Evolutionary conservation across 53 echinoderm and acorn worm species (phyloP).

Genomic region (Mesocentrotus franciscanus): DNA sequence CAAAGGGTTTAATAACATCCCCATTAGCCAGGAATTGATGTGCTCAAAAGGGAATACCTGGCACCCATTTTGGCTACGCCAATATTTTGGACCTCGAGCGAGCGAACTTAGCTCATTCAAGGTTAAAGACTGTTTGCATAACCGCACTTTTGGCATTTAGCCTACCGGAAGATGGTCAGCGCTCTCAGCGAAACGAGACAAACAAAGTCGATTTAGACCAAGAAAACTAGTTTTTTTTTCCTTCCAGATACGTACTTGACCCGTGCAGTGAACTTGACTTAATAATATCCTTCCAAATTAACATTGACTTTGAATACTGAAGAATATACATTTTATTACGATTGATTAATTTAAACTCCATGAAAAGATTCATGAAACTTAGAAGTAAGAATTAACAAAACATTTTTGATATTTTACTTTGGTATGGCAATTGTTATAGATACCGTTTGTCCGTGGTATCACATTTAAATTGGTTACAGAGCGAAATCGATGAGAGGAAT

Average conservation of each 20-base stretch:
- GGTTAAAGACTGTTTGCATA: constrained; percentile 14
- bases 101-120: neutral
- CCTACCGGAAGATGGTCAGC: neutral
- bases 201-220: neutral
- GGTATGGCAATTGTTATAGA: no score
- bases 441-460: no score
- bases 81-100: constrained; percentile 27
- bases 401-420: no score
- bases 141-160: neutral
- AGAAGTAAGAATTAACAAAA: neutral
- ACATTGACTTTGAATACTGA: neutral
- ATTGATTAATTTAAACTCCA: neutral
- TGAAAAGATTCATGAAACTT: neutral
- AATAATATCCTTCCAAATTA: neutral
- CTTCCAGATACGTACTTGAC: neutral
- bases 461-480: no score
- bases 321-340: neutral
- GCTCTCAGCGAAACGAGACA: neutral
- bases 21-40: neutral
- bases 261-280: neutral
- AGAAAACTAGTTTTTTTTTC: neutral
- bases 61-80: neutral
- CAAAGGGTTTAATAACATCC: neutral
- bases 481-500: no score
- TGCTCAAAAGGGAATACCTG: neutral